phyloP scores from a whole-genome alignment of 2,113 vertebrate species.

The Bufo gargarizans region DNA sequence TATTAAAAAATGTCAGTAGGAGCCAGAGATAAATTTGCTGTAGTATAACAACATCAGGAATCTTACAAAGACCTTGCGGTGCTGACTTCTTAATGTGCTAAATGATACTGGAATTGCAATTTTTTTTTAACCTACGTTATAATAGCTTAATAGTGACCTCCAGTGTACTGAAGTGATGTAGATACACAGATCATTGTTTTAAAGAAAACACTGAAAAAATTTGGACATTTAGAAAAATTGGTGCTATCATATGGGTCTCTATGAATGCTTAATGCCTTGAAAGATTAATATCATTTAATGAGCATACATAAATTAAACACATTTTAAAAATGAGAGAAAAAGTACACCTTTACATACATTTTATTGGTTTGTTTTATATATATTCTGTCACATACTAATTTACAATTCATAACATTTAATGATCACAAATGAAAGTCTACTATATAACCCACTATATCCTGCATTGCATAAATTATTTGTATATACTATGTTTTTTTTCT shows the following conservation, averaged over 20 bases:
- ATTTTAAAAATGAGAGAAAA: constrained; percentile 9
- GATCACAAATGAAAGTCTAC: constrained; percentile 49
- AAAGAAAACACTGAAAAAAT: constrained; percentile 84
- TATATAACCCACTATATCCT: constrained; percentile 32
- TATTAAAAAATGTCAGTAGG: constrained; percentile 64
- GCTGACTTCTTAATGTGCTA: constrained; percentile 83
- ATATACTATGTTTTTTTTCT: background rate
- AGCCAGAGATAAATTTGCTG: constrained; percentile 76
- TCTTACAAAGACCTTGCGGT: constrained; percentile 83
- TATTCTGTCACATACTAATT: constrained; percentile 69
- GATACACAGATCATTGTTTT: constrained; percentile 67
- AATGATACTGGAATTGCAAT: constrained; percentile 88
- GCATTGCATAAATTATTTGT: constrained; percentile 13
- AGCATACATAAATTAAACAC: constrained; percentile 60
- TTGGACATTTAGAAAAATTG: constrained; percentile 81
- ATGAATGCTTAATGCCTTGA: constrained; percentile 81
- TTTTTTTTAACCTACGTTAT: constrained; percentile 78
- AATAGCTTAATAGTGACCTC: constrained; percentile 73
- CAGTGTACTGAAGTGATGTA: constrained; percentile 76
- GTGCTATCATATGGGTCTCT: constrained; percentile 88
- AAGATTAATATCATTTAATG: constrained; percentile 67
- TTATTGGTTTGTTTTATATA: constrained; percentile 69
- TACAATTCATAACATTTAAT: constrained; percentile 64
- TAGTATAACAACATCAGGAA: constrained; percentile 72
- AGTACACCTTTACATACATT: constrained; percentile 39